Evolutionary conservation across 2,113 vertebrate genomes (phyloP).

Genomic region (Lepisosteus oculatus): DNA sequence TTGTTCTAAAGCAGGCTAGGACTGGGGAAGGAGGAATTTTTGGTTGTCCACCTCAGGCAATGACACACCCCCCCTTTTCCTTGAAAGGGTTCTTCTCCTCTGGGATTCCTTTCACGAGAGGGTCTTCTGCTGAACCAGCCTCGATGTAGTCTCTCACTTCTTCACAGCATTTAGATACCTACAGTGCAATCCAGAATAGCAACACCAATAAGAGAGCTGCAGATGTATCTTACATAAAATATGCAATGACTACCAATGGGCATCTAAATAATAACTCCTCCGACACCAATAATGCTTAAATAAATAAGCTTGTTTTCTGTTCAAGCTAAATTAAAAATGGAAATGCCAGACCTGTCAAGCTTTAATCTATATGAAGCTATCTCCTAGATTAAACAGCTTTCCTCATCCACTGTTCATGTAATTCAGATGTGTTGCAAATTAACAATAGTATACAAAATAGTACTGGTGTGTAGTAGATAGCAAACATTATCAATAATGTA

Average conservation of each 20-base stretch:
- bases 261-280: no score
- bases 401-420: constrained; percentile 9
- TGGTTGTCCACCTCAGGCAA: constrained; percentile 68
- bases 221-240: no score
- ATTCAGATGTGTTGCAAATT: no score
- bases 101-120: constrained; percentile 88
- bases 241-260: no score
- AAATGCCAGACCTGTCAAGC: constrained; percentile 1
- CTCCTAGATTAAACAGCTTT: constrained; percentile 4
- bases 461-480: no score
- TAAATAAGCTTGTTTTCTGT: neutral
- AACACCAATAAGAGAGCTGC: neutral
- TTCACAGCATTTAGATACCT: constrained; percentile 97
- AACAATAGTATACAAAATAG: no score
- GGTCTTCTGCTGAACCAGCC: constrained; percentile 81
- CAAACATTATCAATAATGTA: no score
- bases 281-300: neutral
- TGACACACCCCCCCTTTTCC: constrained; percentile 93
- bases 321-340: constrained; percentile 4
- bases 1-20: constrained; percentile 40
- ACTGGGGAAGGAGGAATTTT: constrained; percentile 39
- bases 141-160: constrained; percentile 90
- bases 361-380: neutral
- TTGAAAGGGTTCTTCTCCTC: constrained; percentile 98
- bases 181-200: constrained; percentile 22